Base-by-base conservation (phyloP, 2,113 vertebrate genomes). In the Mola mola region DNA sequence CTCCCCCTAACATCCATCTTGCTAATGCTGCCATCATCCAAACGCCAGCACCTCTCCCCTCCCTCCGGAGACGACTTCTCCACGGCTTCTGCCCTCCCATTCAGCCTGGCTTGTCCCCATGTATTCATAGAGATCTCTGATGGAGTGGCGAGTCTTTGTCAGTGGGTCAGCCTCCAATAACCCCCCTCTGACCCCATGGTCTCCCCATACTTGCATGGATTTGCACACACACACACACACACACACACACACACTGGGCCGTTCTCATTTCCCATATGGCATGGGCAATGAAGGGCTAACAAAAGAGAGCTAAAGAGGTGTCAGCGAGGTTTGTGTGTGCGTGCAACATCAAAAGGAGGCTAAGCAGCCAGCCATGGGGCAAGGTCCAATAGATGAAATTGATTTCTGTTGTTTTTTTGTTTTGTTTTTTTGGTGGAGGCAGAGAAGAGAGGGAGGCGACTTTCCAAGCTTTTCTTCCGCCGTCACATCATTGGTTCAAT, bases 251-350 rank as follows among this genome's bases (percentile, higher is more conserved):
- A 75, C 66, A 75, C 87, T 81, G 70, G 69, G 73, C 78, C 87
- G 79, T 89, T 85, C 93, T 91, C 93, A 96, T 89, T 93, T 94
- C 94, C 96, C 96, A 97, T 97, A 96, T 97, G 96, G 93, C 93
- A 83, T 82, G 60, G 53, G 71, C 72, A 86, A 84, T 80, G 78
- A 81, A 62, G 36, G 66, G 47, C 72, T 50, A 83, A 89, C 88
- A 89, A 91, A 87, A 75, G 85, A 81, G 48, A 76, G 82, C 86
- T 90, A 89, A 90, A 81, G 84, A 88, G 85, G 82, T 89, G 88
- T 86, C 84, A 81, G 70, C 22, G 47, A 68, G 59, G 55, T 76
- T 65, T 78, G 56, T 72, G 6, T 80, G 60, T 57, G 51, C 60
- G 70, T 73, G 22, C 28, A 57, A 57, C 80, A 75, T 84, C 72